phyloP scores from a whole-genome alignment of 2,797 vertebrate genomes.

The Alosa sapidissima region DNA sequence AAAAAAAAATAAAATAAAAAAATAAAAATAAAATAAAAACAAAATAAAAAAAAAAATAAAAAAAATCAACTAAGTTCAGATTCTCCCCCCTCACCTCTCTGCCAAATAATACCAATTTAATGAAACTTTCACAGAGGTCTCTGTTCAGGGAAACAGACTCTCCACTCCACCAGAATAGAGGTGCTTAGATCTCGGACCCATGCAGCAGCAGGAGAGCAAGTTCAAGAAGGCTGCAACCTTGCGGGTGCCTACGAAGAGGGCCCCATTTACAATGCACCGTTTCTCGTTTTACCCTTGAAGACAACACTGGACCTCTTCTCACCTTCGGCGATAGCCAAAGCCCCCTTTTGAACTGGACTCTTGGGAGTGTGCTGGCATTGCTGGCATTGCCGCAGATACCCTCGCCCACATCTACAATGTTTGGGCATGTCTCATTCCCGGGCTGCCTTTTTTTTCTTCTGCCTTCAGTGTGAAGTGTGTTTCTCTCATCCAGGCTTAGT shows the following conservation, averaged over 20 bases:
- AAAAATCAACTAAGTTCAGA: background rate
- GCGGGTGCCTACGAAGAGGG: background rate
- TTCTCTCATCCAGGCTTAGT: conserved; percentile 15
- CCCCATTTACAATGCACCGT: background rate
- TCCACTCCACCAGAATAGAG: background rate
- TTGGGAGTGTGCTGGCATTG: background rate
- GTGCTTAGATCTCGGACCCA: background rate
- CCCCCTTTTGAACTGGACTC: background rate
- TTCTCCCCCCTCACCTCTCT: background rate
- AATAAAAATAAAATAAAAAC: background rate
- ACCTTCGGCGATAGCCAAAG: background rate
- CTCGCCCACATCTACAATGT: background rate
- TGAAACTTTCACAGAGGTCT: background rate
- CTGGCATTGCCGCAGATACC: background rate
- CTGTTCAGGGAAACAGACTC: background rate
- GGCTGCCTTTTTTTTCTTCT: background rate
- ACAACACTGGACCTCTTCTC: background rate
- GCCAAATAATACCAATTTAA: conserved; percentile 10
- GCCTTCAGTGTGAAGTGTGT: background rate
- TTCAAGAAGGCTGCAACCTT: background rate
- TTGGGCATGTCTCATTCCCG: background rate
- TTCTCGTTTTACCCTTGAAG: background rate
- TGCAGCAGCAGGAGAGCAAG: background rate
- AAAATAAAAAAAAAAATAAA: background rate
- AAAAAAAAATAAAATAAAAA: too few relatives aligned